Conservation (phyloP, 2,888 invertebrate species). For the Cylloceria caligata region DNA sequence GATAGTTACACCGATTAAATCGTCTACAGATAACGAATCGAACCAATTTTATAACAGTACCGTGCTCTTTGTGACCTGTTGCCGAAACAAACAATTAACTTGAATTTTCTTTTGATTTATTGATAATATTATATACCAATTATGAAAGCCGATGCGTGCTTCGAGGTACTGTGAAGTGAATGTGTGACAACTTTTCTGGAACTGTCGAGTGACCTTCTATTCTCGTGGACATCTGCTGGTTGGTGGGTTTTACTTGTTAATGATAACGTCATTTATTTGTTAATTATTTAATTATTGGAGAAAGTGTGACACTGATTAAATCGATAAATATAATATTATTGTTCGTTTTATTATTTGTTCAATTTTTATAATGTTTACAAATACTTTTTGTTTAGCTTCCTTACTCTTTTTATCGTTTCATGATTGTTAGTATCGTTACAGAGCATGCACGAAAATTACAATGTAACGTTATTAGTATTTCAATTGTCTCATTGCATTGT, state of each 20-base stretch:
- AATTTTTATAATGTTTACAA: background rate
- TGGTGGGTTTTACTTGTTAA: background rate
- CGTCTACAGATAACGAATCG: too few species aligned
- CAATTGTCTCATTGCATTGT: too few species aligned
- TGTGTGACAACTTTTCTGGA: constrained; percentile 53
- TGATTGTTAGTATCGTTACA: too few species aligned
- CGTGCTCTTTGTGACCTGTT: constrained; percentile 3
- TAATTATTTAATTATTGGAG: background rate
- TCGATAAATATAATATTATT: background rate
- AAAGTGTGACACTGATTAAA: background rate
- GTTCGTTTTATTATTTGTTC: background rate
- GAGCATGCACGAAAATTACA: too few species aligned
- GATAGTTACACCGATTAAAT: background rate
- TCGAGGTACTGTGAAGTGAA: constrained; percentile 59
- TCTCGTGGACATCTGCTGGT: background rate
- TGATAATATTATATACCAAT: background rate
- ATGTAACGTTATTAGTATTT: too few species aligned
- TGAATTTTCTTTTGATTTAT: background rate
- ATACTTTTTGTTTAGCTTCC: background rate
- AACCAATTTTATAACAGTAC: background rate
- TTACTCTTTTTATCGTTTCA: too few species aligned
- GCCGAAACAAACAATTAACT: background rate
- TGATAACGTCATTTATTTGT: background rate
- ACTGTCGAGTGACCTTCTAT: background rate
- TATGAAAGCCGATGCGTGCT: background rate